Evolutionary conservation across 1,140 invertebrate species (phyloP).

Genomic region (Drosophila willistoni): DNA sequence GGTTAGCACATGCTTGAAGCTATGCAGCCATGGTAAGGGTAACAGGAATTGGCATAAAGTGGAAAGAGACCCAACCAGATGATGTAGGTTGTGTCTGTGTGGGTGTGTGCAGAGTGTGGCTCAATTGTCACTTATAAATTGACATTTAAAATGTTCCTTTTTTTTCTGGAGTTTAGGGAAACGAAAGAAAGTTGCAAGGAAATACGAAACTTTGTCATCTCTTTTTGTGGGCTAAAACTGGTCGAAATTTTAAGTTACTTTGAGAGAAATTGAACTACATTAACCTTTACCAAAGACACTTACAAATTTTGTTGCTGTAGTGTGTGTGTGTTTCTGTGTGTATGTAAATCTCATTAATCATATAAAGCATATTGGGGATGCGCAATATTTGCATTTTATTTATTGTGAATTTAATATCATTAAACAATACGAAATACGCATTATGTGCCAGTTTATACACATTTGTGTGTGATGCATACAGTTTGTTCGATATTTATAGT

Average conservation of each 20-base stretch:
- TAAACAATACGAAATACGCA: constrained; percentile 39
- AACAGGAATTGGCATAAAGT: not conserved
- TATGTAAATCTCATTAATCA: constrained; percentile 48
- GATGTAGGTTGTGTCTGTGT: constrained; percentile 6
- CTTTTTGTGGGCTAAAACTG: not conserved
- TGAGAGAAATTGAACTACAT: not conserved
- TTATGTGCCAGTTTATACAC: constrained; percentile 15
- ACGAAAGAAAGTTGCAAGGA: constrained; percentile 17
- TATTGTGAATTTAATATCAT: constrained; percentile 49
- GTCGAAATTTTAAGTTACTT: not conserved
- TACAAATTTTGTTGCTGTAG: not conserved
- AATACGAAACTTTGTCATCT: constrained; percentile 38
- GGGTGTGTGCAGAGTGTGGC: constrained; percentile 24
- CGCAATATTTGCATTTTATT: constrained; percentile 42
- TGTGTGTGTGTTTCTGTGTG: not conserved
- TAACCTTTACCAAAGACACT: not conserved
- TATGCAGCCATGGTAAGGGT: constrained; percentile 18
- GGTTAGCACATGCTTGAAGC: constrained; percentile 77
- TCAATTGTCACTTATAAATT: constrained; percentile 78
- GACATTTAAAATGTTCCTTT: constrained; percentile 77
- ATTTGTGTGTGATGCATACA: not conserved
- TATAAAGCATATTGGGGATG: constrained; percentile 16
- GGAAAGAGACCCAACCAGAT: not conserved
- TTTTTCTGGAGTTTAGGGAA: constrained; percentile 21
- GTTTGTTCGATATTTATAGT: not conserved